phyloP scores from a whole-genome alignment of 2,888 invertebrate genomes.

The Linnaemya tessellans region DNA sequence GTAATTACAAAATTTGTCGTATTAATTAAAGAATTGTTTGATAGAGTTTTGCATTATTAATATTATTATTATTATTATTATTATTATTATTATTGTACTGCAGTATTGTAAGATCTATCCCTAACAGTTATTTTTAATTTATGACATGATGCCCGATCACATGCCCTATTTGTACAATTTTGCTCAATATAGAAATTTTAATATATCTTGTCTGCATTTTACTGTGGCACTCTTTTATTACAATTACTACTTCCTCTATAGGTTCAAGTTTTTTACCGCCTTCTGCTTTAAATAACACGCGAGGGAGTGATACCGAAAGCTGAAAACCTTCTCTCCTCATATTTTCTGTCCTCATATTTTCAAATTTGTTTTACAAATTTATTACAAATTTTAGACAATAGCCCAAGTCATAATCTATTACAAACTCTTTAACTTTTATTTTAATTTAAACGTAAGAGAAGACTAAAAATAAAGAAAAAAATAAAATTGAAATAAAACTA shows the following conservation, averaged over 20 bases:
- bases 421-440: conserved; percentile 32
- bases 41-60: too few species aligned
- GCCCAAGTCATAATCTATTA: conserved; percentile 35
- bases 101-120: too few species aligned
- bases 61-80: too few species aligned
- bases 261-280: too few species aligned
- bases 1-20: neutral
- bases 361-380: conserved; percentile 54
- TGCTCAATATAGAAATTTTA: neutral
- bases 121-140: too few species aligned
- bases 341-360: too few species aligned
- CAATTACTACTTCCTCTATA: too few species aligned
- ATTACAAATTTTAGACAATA: conserved; percentile 37
- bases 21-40: too few species aligned
- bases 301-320: too few species aligned
- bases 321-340: too few species aligned
- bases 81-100: too few species aligned
- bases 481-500: conserved; percentile 4
- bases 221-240: conserved; percentile 61
- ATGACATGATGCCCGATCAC: neutral
- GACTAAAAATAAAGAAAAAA: neutral
- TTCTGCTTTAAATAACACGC: too few species aligned
- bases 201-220: conserved; percentile 27
- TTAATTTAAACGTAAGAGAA: neutral
- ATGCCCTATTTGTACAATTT: neutral